Evolutionary conservation across 2,113 vertebrate species (phyloP).

Genomic region (Dipodomys ordii): DNA sequence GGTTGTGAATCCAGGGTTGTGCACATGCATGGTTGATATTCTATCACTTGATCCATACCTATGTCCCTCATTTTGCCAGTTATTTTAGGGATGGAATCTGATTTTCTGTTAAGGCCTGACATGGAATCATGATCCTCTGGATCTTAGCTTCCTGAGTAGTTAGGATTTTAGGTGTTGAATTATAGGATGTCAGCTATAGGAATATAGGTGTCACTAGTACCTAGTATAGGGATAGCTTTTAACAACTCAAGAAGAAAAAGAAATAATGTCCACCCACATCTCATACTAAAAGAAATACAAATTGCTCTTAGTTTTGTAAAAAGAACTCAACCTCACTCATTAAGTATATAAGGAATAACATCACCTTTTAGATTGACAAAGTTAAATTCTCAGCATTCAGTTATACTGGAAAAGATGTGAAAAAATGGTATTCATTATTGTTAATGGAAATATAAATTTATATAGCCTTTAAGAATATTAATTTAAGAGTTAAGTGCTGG

Average conservation of each 20-base stretch:
- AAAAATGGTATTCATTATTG: not conserved
- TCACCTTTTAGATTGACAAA: constrained; percentile 36
- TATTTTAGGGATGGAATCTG: too few species aligned
- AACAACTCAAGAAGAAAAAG: constrained; percentile 3
- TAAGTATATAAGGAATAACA: not conserved
- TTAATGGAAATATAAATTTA: not conserved
- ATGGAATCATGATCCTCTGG: too few species aligned
- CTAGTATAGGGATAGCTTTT: not conserved
- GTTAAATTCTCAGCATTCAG: constrained; percentile 5
- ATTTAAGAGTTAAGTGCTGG: too few species aligned
- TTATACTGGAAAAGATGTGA: constrained; percentile 8
- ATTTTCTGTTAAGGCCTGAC: too few species aligned
- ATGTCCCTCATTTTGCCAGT: too few species aligned
- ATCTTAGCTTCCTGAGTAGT: too few species aligned
- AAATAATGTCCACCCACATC: not conserved
- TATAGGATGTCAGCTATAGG: too few species aligned
- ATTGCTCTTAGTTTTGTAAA: not conserved
- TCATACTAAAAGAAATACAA: not conserved
- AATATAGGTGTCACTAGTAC: too few species aligned
- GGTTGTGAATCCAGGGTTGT: too few species aligned
- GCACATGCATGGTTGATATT: too few species aligned
- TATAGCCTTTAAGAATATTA: not conserved
- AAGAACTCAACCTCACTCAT: constrained; percentile 9
- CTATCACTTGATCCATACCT: too few species aligned
- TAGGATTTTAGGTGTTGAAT: too few species aligned